Conservation (phyloP, 1,140 invertebrate genomes). For the Drosophila watanabei region DNA sequence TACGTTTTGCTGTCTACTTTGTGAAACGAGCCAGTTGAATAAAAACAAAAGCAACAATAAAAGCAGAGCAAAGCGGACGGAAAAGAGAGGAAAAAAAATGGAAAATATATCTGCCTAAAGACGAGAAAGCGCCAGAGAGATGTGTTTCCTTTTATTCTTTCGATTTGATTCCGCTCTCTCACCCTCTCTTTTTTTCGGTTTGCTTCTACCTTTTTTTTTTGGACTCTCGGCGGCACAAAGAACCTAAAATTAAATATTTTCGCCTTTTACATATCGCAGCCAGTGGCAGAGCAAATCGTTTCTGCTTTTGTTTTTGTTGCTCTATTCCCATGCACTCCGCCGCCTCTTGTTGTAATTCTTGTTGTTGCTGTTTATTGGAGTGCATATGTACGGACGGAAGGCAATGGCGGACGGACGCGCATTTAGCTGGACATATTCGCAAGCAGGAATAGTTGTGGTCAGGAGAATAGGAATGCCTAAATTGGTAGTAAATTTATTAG, state of each 20-base stretch:
- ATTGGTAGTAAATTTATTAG: too few species aligned
- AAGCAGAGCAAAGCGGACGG: constrained; percentile 27
- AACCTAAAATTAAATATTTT: constrained; percentile 85
- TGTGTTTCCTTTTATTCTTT: constrained; percentile 51
- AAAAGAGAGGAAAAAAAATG: constrained; percentile 1
- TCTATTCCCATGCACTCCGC: constrained; percentile 28
- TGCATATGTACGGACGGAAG: constrained; percentile 45
- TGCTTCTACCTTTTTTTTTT: constrained; percentile 36
- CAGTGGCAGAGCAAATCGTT: constrained; percentile 77
- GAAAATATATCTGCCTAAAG: constrained; percentile 40
- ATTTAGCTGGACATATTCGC: constrained; percentile 50
- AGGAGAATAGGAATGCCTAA: constrained; percentile 1
- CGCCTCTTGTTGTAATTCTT: constrained; percentile 24
- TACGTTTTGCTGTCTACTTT: constrained; percentile 75
- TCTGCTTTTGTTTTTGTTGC: constrained; percentile 30
- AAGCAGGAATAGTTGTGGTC: constrained; percentile 12
- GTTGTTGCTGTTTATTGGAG: constrained; percentile 59
- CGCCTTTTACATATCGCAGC: constrained; percentile 80
- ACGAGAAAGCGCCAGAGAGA: constrained; percentile 70
- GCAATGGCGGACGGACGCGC: constrained; percentile 12
- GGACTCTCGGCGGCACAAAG: constrained; percentile 68
- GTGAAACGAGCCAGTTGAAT: constrained; percentile 66
- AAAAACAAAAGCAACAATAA: constrained; percentile 48
- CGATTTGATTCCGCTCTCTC: constrained; percentile 46
- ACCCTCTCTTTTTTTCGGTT: constrained; percentile 5